A percentile compares a stretch with the other conserved stretches of the same genome.
Conservation (phyloP, 1,140 invertebrate genomes). For the Drosophila neocordata region DNA sequence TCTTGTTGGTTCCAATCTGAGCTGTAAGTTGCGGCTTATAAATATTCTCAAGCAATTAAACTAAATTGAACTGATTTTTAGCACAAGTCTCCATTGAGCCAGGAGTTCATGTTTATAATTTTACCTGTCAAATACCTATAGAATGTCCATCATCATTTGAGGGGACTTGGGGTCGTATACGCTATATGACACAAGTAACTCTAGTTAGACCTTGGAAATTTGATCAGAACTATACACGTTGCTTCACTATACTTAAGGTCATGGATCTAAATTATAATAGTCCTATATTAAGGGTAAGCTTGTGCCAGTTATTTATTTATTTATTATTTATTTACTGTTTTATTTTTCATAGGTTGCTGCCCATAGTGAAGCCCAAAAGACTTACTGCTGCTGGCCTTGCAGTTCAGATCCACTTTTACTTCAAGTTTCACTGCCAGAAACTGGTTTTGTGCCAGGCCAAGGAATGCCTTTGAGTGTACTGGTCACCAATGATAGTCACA, state of each 20-base stretch:
- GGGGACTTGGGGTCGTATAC: slow-evolving; percentile 86
- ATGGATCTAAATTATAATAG: slow-evolving; percentile 87
- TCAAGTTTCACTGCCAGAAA: slow-evolving; percentile 50
- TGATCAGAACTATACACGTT: slow-evolving; percentile 88
- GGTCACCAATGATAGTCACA: slow-evolving; percentile 63
- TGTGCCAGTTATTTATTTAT: neutral
- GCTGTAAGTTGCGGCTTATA: slow-evolving; percentile 64
- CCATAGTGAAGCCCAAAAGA: slow-evolving; percentile 54
- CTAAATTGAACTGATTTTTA: slow-evolving; percentile 5
- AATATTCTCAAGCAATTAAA: slow-evolving; percentile 3
- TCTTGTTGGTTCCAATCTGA: slow-evolving; percentile 61
- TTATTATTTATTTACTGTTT: neutral
- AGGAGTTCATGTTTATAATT: slow-evolving; percentile 86
- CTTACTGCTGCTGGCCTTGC: slow-evolving; percentile 64
- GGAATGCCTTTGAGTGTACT: slow-evolving; percentile 44
- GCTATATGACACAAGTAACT: slow-evolving; percentile 87
- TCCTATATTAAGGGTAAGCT: slow-evolving; percentile 57
- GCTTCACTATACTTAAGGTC: slow-evolving; percentile 88
- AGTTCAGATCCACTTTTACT: slow-evolving; percentile 55
- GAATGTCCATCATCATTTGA: slow-evolving; percentile 88
- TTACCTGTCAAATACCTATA: slow-evolving; percentile 84
- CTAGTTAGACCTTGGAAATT: slow-evolving; percentile 90
- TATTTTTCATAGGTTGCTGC: slow-evolving; percentile 38
- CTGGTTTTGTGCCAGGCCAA: slow-evolving; percentile 70
- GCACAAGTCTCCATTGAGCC: slow-evolving; percentile 62